Percentiles rank a stretch among this genome's conserved stretches.
Evolutionary conservation across 2,113 vertebrate genomes (phyloP).

Genomic region (Sorex araneus): DNA sequence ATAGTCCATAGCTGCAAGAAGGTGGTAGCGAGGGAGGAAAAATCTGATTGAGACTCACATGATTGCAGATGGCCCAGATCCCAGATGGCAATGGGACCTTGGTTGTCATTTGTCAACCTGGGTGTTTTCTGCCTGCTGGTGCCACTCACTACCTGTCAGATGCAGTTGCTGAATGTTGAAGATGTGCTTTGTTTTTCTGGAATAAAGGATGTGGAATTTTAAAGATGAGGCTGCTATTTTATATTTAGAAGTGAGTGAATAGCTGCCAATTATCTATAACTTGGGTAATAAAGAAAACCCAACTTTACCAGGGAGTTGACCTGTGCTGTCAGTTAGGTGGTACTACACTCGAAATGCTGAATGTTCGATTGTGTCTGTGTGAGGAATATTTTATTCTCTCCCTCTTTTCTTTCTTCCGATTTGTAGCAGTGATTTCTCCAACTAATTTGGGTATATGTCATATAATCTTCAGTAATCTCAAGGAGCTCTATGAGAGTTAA

Average conservation of each 20-base stretch:
- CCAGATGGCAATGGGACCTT: slow-evolving; percentile 33
- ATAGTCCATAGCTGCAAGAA: background rate
- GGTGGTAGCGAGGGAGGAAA: background rate
- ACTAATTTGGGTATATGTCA: background rate
- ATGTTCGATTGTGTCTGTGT: background rate
- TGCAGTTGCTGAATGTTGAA: slow-evolving; percentile 49
- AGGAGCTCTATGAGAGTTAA: slow-evolving; percentile 9
- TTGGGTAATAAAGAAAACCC: slow-evolving; percentile 12
- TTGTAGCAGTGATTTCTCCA: background rate
- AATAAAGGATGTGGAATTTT: slow-evolving; percentile 54
- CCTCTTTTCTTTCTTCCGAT: background rate
- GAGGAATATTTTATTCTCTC: background rate
- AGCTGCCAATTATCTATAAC: slow-evolving; percentile 45
- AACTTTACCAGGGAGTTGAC: background rate
- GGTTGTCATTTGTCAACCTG: slow-evolving; percentile 69
- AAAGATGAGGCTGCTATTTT: slow-evolving; percentile 65
- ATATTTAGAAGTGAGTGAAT: slow-evolving; percentile 65
- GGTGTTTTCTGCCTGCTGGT: slow-evolving; percentile 58
- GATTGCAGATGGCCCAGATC: slow-evolving; percentile 61
- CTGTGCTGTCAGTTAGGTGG: slow-evolving; percentile 41
- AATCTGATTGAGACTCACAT: slow-evolving; percentile 6
- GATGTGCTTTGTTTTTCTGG: slow-evolving; percentile 46
- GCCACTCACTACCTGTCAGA: slow-evolving; percentile 59
- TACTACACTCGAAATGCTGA: too few relatives aligned
- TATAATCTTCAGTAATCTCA: background rate